Conservation (phyloP, 2,113 vertebrate genomes). For the Limnothrissa miodon region DNA sequence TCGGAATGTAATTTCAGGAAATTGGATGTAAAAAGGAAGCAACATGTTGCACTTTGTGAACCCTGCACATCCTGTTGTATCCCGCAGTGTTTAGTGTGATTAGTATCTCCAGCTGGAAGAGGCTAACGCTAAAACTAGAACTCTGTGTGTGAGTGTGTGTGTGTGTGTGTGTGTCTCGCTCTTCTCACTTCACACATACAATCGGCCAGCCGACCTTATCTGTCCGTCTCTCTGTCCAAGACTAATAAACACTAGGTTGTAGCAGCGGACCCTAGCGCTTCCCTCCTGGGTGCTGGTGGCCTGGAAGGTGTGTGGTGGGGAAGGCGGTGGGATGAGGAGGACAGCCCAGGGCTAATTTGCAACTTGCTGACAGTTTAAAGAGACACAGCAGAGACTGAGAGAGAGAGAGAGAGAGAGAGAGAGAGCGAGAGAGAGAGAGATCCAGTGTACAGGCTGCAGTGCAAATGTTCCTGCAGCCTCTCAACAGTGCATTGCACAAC, state of each 20-base stretch:
- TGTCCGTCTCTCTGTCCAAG: conserved; percentile 36
- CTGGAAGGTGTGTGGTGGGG: background rate
- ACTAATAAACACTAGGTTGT: conserved; percentile 41
- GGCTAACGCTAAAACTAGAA: conserved; percentile 19
- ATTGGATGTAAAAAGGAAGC: conserved; percentile 48
- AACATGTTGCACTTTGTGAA: conserved; percentile 44
- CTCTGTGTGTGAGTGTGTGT: background rate
- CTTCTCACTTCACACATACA: background rate
- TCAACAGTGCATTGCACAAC: background rate
- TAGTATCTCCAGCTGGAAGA: conserved; percentile 48
- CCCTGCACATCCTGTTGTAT: conserved; percentile 48
- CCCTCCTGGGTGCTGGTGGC: conserved; percentile 15
- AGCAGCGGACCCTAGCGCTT: conserved; percentile 29
- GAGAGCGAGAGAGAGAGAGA: background rate
- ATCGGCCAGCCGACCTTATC: conserved; percentile 11
- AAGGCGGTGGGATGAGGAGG: background rate
- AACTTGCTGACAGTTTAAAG: conserved; percentile 62
- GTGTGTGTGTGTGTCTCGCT: background rate
- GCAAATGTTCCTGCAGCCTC: background rate
- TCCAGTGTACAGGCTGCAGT: background rate
- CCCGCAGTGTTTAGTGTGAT: conserved; percentile 44
- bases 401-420: conserved; percentile 56
- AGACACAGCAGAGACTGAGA: conserved; percentile 54
- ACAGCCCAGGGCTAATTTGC: conserved; percentile 54
- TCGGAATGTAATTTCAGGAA: conserved; percentile 47